Conservation (phyloP, 1,140 invertebrate genomes). For the Aphelinus atriplicis region DNA sequence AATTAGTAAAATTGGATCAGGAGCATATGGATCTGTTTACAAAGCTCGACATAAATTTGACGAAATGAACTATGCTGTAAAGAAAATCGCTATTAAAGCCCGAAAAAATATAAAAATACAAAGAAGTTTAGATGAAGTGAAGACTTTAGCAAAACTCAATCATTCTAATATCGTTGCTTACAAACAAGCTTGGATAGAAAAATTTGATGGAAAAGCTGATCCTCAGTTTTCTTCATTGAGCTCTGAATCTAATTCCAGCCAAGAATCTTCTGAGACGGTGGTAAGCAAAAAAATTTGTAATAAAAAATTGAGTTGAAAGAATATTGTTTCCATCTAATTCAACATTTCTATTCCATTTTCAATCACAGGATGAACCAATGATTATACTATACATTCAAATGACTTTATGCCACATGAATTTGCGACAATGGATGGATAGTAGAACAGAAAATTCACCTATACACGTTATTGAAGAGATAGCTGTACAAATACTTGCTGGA, state of each 20-base stretch:
- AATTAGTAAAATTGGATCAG: background rate
- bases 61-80: constrained; percentile 5
- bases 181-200: constrained; percentile 2
- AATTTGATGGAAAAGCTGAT: background rate
- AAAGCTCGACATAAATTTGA: background rate
- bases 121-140: constrained; percentile 7
- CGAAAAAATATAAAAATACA: background rate
- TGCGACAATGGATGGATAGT: background rate
- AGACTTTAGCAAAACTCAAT: constrained; percentile 6
- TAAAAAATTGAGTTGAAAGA: background rate
- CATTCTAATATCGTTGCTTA: constrained; percentile 1
- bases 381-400: constrained; percentile 11
- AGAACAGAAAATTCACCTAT: background rate
- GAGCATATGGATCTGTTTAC: background rate
- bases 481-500: background rate
- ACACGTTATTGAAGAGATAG: background rate
- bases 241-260: background rate
- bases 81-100: background rate
- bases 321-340: background rate
- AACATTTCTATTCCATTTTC: background rate
- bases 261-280: background rate
- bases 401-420: background rate
- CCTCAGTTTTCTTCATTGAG: too few species aligned
- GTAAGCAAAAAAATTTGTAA: background rate
- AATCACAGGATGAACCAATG: background rate